phyloP scores from a whole-genome alignment of 2,888 invertebrate species.

The Eudasyphora cyanicolor region DNA sequence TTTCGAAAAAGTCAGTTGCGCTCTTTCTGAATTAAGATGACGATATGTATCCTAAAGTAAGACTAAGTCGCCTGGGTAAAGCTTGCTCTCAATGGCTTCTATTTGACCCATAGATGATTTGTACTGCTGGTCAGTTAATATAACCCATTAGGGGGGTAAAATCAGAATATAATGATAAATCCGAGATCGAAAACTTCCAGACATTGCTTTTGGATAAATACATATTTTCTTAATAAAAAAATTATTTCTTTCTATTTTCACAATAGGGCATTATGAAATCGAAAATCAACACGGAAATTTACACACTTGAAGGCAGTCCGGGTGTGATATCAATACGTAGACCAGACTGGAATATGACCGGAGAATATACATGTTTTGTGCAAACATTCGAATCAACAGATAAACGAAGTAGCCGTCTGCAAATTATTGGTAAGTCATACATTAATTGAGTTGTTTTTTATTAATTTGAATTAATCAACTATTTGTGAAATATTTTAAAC shows the following conservation, averaged over 20 bases:
- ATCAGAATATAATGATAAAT: too few species aligned
- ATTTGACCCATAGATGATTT: too few species aligned
- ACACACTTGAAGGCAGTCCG: constrained; percentile 78
- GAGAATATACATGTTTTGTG: constrained; percentile 80
- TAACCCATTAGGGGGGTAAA: too few species aligned
- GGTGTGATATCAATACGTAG: constrained; percentile 79
- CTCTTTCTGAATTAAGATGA: too few species aligned
- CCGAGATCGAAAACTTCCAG: too few species aligned
- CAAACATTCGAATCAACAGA: constrained; percentile 80
- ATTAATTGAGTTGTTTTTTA: not conserved
- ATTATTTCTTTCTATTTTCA: constrained; percentile 53
- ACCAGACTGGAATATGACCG: constrained; percentile 80
- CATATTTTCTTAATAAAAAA: not conserved
- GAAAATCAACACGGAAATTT: constrained; percentile 79
- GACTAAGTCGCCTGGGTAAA: too few species aligned
- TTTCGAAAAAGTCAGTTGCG: too few species aligned
- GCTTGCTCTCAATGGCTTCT: too few species aligned
- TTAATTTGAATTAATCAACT: not conserved
- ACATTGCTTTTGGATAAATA: too few species aligned
- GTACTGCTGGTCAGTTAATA: too few species aligned
- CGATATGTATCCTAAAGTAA: too few species aligned
- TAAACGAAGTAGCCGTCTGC: constrained; percentile 79
- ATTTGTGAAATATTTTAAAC: not conserved
- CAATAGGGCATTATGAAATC: constrained; percentile 80
- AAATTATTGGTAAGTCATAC: constrained; percentile 78